Conservation (phyloP, 2,113 vertebrate species). For the Strix aluco region DNA sequence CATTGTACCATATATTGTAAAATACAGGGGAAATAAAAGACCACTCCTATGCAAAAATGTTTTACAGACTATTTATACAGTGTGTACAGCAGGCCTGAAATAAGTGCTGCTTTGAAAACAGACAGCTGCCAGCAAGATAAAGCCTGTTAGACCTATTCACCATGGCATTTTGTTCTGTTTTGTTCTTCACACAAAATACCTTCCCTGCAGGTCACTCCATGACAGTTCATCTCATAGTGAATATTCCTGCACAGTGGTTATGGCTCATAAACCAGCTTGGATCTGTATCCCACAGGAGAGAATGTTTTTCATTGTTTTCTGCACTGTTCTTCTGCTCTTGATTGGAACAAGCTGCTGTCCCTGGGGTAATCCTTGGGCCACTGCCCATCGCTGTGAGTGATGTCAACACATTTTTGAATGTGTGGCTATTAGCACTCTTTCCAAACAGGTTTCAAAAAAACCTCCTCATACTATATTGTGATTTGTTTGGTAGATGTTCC, state of each 20-base stretch:
- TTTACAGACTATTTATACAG: not conserved
- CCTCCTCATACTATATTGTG: not conserved
- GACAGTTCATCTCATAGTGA: not conserved
- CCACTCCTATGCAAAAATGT: not conserved
- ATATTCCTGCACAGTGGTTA: not conserved
- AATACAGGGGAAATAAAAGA: not conserved
- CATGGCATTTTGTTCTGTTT: not conserved
- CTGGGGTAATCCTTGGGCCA: slow-evolving; percentile 28
- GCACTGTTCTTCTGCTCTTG: slow-evolving; percentile 19
- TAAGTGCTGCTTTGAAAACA: not conserved
- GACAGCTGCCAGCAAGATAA: fast-evolving
- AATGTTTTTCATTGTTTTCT: slow-evolving; percentile 50
- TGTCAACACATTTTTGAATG: slow-evolving; percentile 65
- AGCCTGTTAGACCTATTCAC: not conserved
- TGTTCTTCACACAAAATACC: not conserved
- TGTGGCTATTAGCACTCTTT: slow-evolving; percentile 50
- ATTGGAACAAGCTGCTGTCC: slow-evolving; percentile 64
- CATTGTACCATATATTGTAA: not conserved
- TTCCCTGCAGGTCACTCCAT: not conserved
- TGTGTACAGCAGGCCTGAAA: not conserved
- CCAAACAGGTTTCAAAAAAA: slow-evolving; percentile 59
- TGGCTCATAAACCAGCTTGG: not conserved
- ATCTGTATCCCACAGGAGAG: not conserved
- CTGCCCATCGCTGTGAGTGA: slow-evolving; percentile 51
- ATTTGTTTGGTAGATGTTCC: slow-evolving; percentile 19